phyloP scores from a whole-genome alignment of 2,113 vertebrate species.

The Mungos mungo region DNA sequence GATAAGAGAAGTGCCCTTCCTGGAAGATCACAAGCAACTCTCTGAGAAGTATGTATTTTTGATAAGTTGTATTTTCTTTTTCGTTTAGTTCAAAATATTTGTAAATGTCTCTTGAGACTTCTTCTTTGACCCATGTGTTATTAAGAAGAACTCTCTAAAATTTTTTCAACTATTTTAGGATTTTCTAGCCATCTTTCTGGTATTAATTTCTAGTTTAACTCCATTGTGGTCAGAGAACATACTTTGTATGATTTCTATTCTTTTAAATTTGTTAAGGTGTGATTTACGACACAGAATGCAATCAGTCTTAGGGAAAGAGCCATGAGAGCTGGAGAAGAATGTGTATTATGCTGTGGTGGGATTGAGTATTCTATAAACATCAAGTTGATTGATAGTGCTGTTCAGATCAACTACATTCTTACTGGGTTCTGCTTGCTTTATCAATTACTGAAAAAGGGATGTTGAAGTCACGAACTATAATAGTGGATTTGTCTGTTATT shows the following conservation, averaged over 20 bases:
- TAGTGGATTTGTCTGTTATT: not conserved
- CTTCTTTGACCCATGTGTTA: not conserved
- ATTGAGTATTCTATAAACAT: not conserved
- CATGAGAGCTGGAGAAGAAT: not conserved
- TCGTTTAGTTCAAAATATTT: slow-evolving; percentile 26
- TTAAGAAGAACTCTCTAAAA: not conserved
- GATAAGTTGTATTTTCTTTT: not conserved
- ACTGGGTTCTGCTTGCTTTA: slow-evolving; percentile 5
- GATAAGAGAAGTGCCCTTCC: not conserved
- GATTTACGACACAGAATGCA: not conserved
- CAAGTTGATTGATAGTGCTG: not conserved
- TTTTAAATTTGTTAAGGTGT: slow-evolving; percentile 42
- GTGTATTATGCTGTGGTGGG: not conserved
- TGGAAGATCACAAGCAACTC: not conserved
- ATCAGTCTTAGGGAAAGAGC: not conserved
- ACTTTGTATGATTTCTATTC: not conserved
- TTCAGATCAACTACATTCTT: not conserved
- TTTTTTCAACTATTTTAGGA: not conserved
- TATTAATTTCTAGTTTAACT: slow-evolving; percentile 21
- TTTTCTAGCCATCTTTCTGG: not conserved
- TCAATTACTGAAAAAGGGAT: slow-evolving; percentile 19
- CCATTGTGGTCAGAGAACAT: not conserved
- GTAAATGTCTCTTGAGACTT: not conserved
- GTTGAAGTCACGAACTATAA: not conserved
- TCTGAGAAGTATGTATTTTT: not conserved